Percentiles rank a stretch among this genome's conserved stretches.
Conservation (phyloP, 2,797 vertebrate species). For the Pangasius mekongensis region DNA sequence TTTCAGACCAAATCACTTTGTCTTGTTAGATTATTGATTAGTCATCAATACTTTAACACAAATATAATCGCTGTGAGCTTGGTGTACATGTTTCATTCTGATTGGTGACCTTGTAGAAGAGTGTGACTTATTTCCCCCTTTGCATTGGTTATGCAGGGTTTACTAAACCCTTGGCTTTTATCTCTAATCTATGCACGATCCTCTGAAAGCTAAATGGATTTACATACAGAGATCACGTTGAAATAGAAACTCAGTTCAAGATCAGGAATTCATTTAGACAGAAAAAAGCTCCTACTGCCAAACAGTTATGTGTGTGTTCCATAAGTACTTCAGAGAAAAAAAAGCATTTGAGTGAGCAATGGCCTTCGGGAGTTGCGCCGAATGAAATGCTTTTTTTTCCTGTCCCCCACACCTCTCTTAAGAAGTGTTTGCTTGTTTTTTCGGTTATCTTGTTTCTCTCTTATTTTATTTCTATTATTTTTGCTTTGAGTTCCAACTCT, state of each 20-base stretch:
- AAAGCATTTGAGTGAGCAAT: conserved; percentile 86
- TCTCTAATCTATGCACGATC: conserved; percentile 14
- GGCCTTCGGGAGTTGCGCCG: conserved; percentile 79
- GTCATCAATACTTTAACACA: not conserved
- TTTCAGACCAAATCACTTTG: not conserved
- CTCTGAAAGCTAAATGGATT: not conserved
- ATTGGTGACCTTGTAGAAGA: not conserved
- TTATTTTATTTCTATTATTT: conserved; percentile 57
- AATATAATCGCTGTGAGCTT: not conserved
- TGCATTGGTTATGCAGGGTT: not conserved
- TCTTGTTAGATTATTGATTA: not conserved
- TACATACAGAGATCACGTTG: conserved; percentile 9
- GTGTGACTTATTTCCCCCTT: not conserved
- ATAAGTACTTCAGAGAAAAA: conserved; percentile 80
- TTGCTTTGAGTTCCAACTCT: conserved; percentile 78
- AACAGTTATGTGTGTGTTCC: conserved; percentile 85
- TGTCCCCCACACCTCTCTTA: conserved; percentile 77
- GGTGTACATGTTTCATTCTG: conserved; percentile 5
- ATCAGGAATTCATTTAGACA: conserved; percentile 42
- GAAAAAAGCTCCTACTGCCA: conserved; percentile 74
- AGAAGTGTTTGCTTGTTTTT: conserved; percentile 69
- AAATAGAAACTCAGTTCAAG: conserved; percentile 50
- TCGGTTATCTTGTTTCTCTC: conserved; percentile 32
- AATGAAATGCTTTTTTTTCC: conserved; percentile 83
- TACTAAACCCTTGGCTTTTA: not conserved